Conservation (phyloP, 2,113 vertebrate genomes). For the Mastomys natalensis region DNA sequence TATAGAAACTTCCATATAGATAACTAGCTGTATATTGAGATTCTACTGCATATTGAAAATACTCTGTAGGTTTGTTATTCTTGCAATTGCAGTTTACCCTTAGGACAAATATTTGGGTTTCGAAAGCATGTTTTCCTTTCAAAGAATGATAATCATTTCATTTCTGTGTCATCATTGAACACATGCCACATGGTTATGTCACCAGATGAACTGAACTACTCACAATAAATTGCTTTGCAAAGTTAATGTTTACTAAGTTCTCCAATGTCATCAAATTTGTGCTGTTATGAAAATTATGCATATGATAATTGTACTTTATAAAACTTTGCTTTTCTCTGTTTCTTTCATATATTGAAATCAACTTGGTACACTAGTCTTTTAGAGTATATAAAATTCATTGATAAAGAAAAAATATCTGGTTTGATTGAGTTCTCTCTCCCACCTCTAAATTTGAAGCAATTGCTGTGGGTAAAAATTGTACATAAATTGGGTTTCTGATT, state of each 20-base stretch:
- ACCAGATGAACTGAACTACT: conserved; percentile 7
- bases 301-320: neutral
- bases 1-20: neutral
- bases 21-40: neutral
- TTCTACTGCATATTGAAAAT: neutral
- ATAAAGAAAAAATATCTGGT: neutral
- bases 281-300: conserved; percentile 9
- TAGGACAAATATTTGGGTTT: neutral
- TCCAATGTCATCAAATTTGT: neutral
- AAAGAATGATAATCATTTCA: conserved; percentile 13
- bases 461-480: neutral
- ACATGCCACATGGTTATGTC: neutral
- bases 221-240: neutral
- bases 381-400: neutral
- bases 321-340: neutral
- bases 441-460: neutral
- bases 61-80: neutral
- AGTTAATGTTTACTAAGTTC: neutral
- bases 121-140: conserved; percentile 1
- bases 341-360: neutral
- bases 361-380: neutral
- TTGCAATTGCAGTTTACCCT: neutral
- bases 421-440: neutral
- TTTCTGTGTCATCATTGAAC: conserved; percentile 11
- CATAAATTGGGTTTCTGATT: neutral